A percentile compares a stretch with the other conserved stretches of the same genome.
Evolutionary conservation across 1,140 invertebrate genomes (phyloP).

Genomic region (Zaprionus tsacasi): DNA sequence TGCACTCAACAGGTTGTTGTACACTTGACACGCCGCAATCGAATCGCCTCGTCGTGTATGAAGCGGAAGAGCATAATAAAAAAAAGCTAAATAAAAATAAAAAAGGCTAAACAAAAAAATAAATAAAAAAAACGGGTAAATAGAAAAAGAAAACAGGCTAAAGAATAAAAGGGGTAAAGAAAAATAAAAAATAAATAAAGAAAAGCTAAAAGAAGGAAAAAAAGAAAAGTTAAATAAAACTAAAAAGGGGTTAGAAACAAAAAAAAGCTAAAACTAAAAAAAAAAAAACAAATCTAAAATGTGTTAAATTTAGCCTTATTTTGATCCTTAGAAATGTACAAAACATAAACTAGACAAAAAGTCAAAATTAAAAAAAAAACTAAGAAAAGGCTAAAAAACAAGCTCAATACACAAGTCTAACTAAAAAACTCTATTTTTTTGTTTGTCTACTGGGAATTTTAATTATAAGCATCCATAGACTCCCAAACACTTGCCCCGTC

Average conservation of each 20-base stretch:
- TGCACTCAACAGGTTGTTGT: constrained; percentile 52
- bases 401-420: background rate
- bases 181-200: background rate
- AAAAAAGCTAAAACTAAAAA: too few relatives aligned
- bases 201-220: too few relatives aligned
- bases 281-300: too few relatives aligned
- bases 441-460: background rate
- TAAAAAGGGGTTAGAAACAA: too few relatives aligned
- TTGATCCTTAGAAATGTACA: background rate
- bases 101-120: background rate
- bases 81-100: background rate
- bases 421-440: constrained; percentile 1
- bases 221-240: too few relatives aligned
- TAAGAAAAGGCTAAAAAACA: background rate
- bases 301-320: too few relatives aligned
- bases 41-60: background rate
- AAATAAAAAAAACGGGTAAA: too few relatives aligned
- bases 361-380: constrained; percentile 1
- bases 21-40: constrained; percentile 32
- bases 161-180: background rate
- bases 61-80: constrained; percentile 4
- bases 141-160: background rate
- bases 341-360: background rate
- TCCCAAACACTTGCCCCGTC: constrained; percentile 1
- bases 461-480: constrained; percentile 20